These are phyloP conservation scores for Mastacembelus armatus DNA, from an alignment of 2,797 vertebrate species.

Conservation along the genomic window DNA sequence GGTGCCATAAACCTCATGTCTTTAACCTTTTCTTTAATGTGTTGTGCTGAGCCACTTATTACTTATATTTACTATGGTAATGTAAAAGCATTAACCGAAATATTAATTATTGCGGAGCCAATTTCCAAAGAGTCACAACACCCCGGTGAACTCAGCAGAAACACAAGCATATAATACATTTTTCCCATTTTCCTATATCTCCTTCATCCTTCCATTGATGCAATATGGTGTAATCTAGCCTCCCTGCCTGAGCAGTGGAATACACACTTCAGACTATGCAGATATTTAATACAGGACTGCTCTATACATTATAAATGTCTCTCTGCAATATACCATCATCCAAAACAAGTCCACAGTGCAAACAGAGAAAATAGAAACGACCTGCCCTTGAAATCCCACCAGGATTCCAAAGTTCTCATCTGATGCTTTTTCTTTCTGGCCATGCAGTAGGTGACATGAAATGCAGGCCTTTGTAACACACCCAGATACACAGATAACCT, in stretches of 20 bases:
- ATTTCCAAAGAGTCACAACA: slow-evolving; percentile 25
- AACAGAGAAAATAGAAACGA: slow-evolving; percentile 62
- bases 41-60: no score
- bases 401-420: slow-evolving; percentile 23
- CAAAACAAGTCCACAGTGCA: slow-evolving; percentile 54
- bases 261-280: slow-evolving; percentile 63
- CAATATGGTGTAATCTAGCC: slow-evolving; percentile 70
- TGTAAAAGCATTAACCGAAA: slow-evolving; percentile 23
- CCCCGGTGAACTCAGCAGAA: slow-evolving; percentile 5
- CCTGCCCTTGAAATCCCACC: slow-evolving; percentile 59
- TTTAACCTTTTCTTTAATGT: slow-evolving; percentile 5
- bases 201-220: slow-evolving; percentile 61
- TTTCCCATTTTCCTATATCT: slow-evolving; percentile 22
- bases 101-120: slow-evolving; percentile 40
- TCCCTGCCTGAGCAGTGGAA: slow-evolving; percentile 49
- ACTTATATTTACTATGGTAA: slow-evolving; percentile 12
- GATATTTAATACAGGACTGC: slow-evolving; percentile 79
- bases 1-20: slow-evolving; percentile 18
- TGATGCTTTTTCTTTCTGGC: slow-evolving; percentile 7
- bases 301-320: slow-evolving; percentile 78
- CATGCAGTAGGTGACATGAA: neutral
- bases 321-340: slow-evolving; percentile 59
- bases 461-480: neutral
- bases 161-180: slow-evolving; percentile 12
- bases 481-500: neutral